Base-by-base conservation (phyloP, 1,140 invertebrate genomes). In the Lepidurus arcticus region DNA sequence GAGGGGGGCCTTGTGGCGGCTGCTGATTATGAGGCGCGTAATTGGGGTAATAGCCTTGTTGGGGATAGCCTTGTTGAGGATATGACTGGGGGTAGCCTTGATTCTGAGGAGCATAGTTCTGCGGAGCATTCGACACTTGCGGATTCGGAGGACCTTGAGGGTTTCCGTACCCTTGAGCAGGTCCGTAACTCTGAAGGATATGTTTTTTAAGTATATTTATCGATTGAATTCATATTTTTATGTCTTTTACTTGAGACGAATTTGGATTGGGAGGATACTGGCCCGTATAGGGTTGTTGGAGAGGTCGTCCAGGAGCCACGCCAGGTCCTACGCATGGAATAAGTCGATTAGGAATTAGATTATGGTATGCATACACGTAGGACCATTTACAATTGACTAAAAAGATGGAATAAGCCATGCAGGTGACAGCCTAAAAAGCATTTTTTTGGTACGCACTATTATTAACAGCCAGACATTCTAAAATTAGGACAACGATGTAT, bases 51-150 rank as follows among this genome's bases (percentile, higher is more conserved):
- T 47, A 79, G 73, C 79, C 80, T 80, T 85, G 84, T 76, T 84
- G 82, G 74, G 86, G 85, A 80, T 89, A 88, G 77, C 85, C 86
- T 82, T 88, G 88, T 74, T 87, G 88, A 79, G 86, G 85, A 43
- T 85, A 84, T 79, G 88, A 85, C 80, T 88, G 88, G 44, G 87
- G 88, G 80, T 89, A 89, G 10, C 86, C 86, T 82, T 88, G 88
- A n/a, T 86, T 87, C 76, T 82, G 82, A 9, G 73, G 47, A 80
- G 87, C 85, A 42, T 86, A 87, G 79, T 85, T 84, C 73, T 87
- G 87, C 43, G 85, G 86, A 73, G 84, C 85, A 74, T 85, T 84
- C 34, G 84, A 84, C 76, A 84, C 80, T 75, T 83, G 81, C 47
- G 84, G 83, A 77, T 79, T 76, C 21, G 75, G 80, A 10, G 78